Conservation (phyloP, 2,113 vertebrate genomes). For the Ovibos moschatus region DNA sequence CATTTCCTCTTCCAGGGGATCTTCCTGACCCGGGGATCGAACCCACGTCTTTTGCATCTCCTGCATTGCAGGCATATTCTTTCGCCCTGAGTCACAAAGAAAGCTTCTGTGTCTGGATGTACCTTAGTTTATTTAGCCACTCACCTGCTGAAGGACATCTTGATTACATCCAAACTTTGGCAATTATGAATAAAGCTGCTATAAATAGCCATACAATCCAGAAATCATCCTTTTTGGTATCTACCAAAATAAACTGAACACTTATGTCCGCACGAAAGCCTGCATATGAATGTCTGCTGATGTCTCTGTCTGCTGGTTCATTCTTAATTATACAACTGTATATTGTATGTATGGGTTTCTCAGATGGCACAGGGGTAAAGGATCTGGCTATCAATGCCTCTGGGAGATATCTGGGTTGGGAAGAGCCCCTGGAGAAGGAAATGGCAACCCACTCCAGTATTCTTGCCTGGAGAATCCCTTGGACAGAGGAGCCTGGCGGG, state of each 20-base stretch:
- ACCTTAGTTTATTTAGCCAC: neutral
- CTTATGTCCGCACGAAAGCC: neutral
- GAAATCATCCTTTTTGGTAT: neutral
- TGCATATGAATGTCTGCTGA: neutral
- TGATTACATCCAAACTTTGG: neutral
- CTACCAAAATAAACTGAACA: neutral
- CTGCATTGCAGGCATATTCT: neutral
- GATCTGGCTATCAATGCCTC: neutral
- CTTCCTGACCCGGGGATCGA: neutral
- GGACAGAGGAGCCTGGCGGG: neutral
- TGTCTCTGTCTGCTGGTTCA: neutral
- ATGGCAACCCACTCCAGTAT: neutral
- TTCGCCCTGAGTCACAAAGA: neutral
- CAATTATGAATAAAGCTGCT: neutral
- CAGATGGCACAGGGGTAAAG: neutral
- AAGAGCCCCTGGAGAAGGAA: neutral
- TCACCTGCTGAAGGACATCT: neutral
- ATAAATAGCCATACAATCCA: neutral
- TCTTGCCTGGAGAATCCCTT: neutral
- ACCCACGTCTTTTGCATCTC: neutral
- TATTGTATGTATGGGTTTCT: neutral
- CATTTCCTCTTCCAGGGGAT: neutral
- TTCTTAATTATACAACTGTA: neutral
- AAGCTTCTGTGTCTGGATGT: neutral
- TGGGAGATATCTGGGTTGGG: neutral